Evolutionary conservation across 2,888 invertebrate species (phyloP).

Genomic region (Deilephila elpenor): DNA sequence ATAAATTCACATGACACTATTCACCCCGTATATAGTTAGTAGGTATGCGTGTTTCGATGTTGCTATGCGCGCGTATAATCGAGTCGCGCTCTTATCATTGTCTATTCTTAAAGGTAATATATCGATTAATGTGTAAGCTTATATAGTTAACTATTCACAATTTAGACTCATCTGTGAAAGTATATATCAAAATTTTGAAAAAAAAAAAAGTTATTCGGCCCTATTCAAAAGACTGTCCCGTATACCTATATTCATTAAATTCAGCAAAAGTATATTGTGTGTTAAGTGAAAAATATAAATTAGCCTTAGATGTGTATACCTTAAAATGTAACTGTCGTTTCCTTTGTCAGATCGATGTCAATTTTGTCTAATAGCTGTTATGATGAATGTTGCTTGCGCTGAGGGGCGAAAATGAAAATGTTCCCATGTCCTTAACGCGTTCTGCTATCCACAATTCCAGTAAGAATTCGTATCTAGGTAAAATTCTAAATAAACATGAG

Average conservation of each 20-base stretch:
- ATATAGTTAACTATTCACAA: slow-evolving; percentile 58
- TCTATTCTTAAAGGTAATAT: slow-evolving; percentile 41
- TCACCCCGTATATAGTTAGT: slow-evolving; percentile 28
- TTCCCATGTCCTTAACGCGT: not conserved
- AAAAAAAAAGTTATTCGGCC: slow-evolving; percentile 83
- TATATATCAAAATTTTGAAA: slow-evolving; percentile 79
- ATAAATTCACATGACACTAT: slow-evolving; percentile 17
- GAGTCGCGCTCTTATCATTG: slow-evolving; percentile 38
- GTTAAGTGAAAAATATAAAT: slow-evolving; percentile 65
- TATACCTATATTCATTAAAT: slow-evolving; percentile 79
- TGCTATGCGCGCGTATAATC: slow-evolving; percentile 22
- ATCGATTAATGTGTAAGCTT: slow-evolving; percentile 66
- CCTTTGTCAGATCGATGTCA: slow-evolving; percentile 70
- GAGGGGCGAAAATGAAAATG: slow-evolving; percentile 36
- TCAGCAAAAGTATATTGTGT: slow-evolving; percentile 70
- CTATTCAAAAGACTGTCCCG: slow-evolving; percentile 88
- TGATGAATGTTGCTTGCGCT: slow-evolving; percentile 63
- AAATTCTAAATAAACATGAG: too few species aligned
- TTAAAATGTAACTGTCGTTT: slow-evolving; percentile 59
- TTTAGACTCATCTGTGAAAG: slow-evolving; percentile 76
- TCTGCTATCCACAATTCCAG: not conserved
- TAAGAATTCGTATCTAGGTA: not conserved
- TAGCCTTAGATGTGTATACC: slow-evolving; percentile 70
- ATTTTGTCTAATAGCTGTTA: slow-evolving; percentile 57
- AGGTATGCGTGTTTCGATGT: slow-evolving; percentile 11